Conservation (phyloP, 1,140 invertebrate genomes). For the Scylla paramamosain region DNA sequence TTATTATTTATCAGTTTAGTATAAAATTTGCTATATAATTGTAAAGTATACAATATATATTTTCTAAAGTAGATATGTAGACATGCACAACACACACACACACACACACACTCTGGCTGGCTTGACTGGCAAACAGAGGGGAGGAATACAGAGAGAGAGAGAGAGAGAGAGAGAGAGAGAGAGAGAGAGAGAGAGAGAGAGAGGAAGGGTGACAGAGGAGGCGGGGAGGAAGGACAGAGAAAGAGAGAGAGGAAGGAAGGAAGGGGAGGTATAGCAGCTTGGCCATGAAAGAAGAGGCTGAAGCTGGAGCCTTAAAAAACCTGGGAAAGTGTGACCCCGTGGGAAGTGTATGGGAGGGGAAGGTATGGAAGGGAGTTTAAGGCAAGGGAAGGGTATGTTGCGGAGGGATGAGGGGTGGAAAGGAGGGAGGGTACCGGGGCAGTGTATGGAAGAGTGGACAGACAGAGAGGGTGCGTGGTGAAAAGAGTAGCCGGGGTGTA, state of each 20-base stretch:
- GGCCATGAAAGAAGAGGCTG: conserved; percentile 60
- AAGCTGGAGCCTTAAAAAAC: conserved; percentile 68
- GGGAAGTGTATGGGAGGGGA: conserved; percentile 53
- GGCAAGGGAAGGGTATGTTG: not conserved
- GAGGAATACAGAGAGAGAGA: conserved; percentile 54
- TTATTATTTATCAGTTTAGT: too few species aligned
- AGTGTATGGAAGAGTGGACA: conserved; percentile 10
- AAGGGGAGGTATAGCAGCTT: conserved; percentile 51
- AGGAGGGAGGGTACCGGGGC: not conserved
- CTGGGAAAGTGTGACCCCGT: conserved; percentile 68
- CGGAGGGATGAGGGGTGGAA: not conserved
- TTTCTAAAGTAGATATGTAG: not conserved
- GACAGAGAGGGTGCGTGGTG: not conserved
- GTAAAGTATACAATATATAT: too few species aligned
- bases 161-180: conserved; percentile 59
- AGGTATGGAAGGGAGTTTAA: conserved; percentile 26
- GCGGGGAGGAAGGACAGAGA: not conserved
- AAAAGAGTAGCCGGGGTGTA: conserved; percentile 15
- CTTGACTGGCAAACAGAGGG: conserved; percentile 39
- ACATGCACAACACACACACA: conserved; percentile 41
- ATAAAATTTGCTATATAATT: too few species aligned
- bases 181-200: conserved; percentile 50
- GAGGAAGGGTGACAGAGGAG: not conserved
- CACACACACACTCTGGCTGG: conserved; percentile 39
- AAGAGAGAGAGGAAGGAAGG: not conserved